Base-by-base conservation (phyloP, 2,113 vertebrate species). In the Crotophaga sulcirostris region DNA sequence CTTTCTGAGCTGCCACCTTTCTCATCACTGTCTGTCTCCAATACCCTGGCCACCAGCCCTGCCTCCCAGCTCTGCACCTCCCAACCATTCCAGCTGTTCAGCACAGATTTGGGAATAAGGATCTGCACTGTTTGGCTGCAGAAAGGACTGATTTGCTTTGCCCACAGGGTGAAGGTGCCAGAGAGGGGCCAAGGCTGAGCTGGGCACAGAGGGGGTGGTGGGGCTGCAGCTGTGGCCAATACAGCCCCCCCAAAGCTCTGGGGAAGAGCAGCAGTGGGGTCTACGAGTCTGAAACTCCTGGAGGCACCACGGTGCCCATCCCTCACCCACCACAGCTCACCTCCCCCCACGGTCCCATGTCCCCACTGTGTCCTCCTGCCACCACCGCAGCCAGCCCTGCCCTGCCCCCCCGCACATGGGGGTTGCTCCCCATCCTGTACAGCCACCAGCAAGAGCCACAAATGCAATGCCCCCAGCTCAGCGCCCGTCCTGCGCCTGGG, bases 131-230 rank as follows among this genome's bases (percentile, higher is more conserved):
- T 78, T 91, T 1, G 31, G 62, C 69, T 70, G 66, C 92, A 89
- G 94, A 70, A 94, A 93, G 36, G 24, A 82, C 1, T 1, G 8
- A 80, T 70, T 91, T 29, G 21, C 67, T 96, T 94, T 92, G 95
- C 95, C 93, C 9, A 9, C 29, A 38, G 52, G 38, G 36, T 1
- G 29, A 83, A 74, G 72, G 21, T 77, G 52, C 29, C 4, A 6
- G 64, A 84, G 79, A 84, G 83, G 34, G 18, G 52, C 73, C 33
- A 34, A 60, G 58, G 60, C 74, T 82, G n/a, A 13, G 45, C 34
- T 1, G 13, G 79, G 42, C 19, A 23, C 13, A 40, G 54, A 34
- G 31, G 2, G 13, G 19, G 5, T 2, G 4, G 13, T 0, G 1
- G 17, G 15, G 24, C 58, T 76, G 47, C 28, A 85, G 29, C 14